Evolutionary conservation across 2,113 vertebrate genomes (phyloP).

Genomic region (Crotalus helleri): DNA sequence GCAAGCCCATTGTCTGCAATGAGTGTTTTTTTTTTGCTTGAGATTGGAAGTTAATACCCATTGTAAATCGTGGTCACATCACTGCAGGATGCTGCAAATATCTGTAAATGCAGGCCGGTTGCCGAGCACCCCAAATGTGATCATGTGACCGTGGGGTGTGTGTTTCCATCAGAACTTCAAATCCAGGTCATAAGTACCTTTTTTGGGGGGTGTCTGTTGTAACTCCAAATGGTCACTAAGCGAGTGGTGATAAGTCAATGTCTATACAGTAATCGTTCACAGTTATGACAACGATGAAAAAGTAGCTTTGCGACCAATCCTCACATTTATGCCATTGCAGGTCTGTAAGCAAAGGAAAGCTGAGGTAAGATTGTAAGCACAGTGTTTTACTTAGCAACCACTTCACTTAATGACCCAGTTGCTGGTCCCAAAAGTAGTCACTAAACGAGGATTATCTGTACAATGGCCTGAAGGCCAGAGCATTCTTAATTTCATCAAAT

Average conservation of each 20-base stretch:
- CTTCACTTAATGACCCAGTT: neutral
- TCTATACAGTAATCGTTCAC: neutral
- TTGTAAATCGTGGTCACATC: neutral
- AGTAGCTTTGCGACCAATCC: neutral
- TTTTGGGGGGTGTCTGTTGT: neutral
- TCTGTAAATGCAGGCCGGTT: neutral
- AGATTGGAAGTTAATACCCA: neutral
- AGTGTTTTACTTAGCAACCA: neutral
- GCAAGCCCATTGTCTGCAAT: neutral
- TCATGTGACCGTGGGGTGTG: neutral
- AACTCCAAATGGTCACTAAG: neutral
- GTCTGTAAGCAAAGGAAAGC: neutral
- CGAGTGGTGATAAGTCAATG: neutral
- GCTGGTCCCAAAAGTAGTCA: neutral
- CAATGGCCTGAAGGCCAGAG: neutral
- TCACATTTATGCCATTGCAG: neutral
- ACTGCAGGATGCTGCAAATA: neutral
- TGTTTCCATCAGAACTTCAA: neutral
- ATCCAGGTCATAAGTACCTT: neutral
- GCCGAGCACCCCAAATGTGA: neutral
- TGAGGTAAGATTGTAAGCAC: neutral
- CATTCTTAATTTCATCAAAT: neutral
- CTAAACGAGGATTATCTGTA: neutral
- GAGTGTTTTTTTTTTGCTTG: neutral
- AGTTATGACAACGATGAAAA: neutral